These are phyloP conservation scores for Antheraea yamamai DNA, from an alignment of 2,888 invertebrate genomes.

Conservation along the genomic window DNA sequence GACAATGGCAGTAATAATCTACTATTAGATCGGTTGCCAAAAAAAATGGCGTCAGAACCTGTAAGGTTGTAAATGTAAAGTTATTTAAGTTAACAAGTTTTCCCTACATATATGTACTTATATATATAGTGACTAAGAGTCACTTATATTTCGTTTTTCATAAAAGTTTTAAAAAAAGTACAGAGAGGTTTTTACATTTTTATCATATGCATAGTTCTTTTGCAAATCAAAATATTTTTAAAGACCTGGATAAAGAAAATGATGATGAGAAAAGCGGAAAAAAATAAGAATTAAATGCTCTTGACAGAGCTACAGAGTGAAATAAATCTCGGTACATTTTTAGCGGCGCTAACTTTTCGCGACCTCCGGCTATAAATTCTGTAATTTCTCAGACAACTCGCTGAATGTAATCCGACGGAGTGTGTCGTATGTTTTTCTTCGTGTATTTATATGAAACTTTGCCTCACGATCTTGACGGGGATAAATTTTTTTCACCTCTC, in stretches of 20 bases:
- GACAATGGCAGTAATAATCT: too few species aligned
- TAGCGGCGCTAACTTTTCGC: slow-evolving; percentile 9
- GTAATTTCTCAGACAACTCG: slow-evolving; percentile 12
- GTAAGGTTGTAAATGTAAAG: too few species aligned
- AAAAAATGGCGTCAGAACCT: too few species aligned
- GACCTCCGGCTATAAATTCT: slow-evolving; percentile 13
- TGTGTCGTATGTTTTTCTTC: slow-evolving; percentile 25
- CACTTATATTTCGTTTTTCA: too few species aligned
- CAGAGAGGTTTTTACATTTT: too few species aligned
- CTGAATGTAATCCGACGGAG: slow-evolving; percentile 25
- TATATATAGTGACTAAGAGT: too few species aligned
- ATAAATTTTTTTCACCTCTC: slow-evolving; percentile 31
- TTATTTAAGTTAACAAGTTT: too few species aligned
- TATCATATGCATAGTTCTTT: neutral
- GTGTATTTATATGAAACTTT: slow-evolving; percentile 32
- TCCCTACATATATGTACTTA: too few species aligned
- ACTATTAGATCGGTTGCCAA: too few species aligned
- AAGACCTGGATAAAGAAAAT: neutral
- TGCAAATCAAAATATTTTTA: too few species aligned
- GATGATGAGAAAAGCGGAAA: neutral
- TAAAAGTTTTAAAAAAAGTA: too few species aligned
- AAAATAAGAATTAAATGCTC: neutral
- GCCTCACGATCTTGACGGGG: slow-evolving; percentile 28
- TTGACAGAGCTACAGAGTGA: neutral
- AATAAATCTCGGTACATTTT: slow-evolving; percentile 10